Percentiles rank a stretch among this genome's conserved stretches.
Evolutionary conservation across 53 echinoderm and acorn worm genomes (phyloP).

Genomic region (Echinarachnius parma): DNA sequence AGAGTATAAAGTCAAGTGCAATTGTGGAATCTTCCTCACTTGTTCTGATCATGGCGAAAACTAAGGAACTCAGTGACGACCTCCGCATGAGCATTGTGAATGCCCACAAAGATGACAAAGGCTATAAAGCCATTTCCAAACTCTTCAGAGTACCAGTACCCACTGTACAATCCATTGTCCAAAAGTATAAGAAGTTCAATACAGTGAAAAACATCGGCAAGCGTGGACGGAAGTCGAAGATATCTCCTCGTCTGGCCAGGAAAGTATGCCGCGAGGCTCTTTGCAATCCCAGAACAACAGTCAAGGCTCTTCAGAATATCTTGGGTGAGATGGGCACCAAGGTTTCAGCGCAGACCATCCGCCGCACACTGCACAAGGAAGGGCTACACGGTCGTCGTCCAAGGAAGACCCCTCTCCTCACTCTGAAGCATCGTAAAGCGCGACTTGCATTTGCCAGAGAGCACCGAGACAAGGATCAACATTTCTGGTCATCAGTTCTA

Average conservation of each 20-base stretch:
- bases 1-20: too few relatives aligned
- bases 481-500: conserved; percentile 9
- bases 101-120: neutral
- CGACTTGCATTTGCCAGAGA: neutral
- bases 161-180: conserved; percentile 6
- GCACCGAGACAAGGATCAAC: conserved; percentile 6
- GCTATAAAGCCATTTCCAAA: conserved; percentile 9
- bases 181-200: conserved; percentile 7
- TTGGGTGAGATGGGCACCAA: neutral
- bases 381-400: neutral
- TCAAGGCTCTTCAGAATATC: conserved; percentile 7
- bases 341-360: neutral
- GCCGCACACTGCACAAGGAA: neutral
- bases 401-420: neutral
- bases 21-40: neutral
- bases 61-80: neutral
- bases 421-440: neutral
- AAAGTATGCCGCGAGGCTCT: neutral
- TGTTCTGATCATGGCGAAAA: neutral
- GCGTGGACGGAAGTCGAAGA: conserved; percentile 5
- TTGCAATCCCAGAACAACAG: conserved; percentile 9
- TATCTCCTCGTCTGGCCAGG: conserved; percentile 11
- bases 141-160: conserved; percentile 1
- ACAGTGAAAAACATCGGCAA: conserved; percentile 8
- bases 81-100: neutral